These are phyloP conservation scores for Percina caprodes DNA, from an alignment of 2,113 vertebrate species.

Conservation along the genomic window DNA sequence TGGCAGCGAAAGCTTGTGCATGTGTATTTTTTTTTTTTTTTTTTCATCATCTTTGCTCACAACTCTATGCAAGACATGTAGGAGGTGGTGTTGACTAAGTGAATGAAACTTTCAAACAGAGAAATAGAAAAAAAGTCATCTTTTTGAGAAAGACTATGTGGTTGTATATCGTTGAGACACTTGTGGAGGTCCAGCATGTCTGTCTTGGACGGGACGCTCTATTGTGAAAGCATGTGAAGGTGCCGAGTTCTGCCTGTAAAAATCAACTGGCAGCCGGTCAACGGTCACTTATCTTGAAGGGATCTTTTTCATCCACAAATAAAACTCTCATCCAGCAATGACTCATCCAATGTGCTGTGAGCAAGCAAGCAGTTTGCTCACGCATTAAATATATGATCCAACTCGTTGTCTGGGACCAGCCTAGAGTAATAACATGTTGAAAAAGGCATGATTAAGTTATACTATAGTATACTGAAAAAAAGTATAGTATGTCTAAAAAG, in stretches of 20 bases:
- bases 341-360: constrained; percentile 46
- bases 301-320: constrained; percentile 49
- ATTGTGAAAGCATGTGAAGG: constrained; percentile 28
- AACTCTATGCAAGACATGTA: background rate
- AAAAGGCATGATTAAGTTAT: too few species aligned
- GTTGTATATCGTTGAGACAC: constrained; percentile 10
- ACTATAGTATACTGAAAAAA: too few species aligned
- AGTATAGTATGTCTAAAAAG: too few species aligned
- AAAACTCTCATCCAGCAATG: constrained; percentile 35
- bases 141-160: background rate
- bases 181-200: constrained; percentile 6
- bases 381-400: background rate
- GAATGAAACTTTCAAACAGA: constrained; percentile 14
- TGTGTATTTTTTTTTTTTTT: too few species aligned
- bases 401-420: constrained; percentile 16
- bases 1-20: constrained; percentile 22
- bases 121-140: constrained; percentile 15
- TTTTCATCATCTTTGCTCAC: constrained; percentile 37
- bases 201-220: background rate
- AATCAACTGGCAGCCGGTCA: constrained; percentile 54
- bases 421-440: too few species aligned
- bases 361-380: constrained; percentile 1
- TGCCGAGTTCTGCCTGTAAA: constrained; percentile 56
- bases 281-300: constrained; percentile 19
- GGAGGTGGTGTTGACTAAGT: background rate